These are phyloP conservation scores for Halcyon badia DNA, from an alignment of 2,797 vertebrate genomes.

Conservation along the genomic window DNA sequence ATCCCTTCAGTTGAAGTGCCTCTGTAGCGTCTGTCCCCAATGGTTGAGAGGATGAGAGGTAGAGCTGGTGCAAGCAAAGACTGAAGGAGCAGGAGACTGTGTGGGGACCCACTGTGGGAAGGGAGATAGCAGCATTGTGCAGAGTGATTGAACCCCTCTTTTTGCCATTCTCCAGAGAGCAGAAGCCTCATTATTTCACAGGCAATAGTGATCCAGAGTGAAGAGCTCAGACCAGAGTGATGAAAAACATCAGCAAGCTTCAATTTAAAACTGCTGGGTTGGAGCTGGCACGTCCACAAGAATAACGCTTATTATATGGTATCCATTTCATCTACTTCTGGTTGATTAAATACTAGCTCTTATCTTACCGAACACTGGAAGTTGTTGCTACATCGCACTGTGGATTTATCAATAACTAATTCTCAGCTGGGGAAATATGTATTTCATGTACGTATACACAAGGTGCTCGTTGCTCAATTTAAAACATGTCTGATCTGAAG, in stretches of 20 bases:
- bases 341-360: conserved; percentile 28
- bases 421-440: neutral
- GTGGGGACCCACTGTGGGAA: rapidly evolving
- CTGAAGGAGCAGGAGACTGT: neutral
- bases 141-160: neutral
- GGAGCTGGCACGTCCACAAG: conserved; percentile 27
- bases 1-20: neutral
- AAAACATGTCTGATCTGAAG: neutral
- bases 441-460: neutral
- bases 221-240: neutral
- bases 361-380: conserved; percentile 43
- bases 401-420: conserved; percentile 59
- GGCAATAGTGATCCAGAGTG: neutral
- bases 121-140: neutral
- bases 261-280: conserved; percentile 1
- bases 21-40: neutral
- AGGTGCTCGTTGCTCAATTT: conserved; percentile 35
- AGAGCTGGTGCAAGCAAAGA: neutral
- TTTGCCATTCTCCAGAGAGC: neutral
- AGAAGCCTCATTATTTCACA: neutral
- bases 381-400: conserved; percentile 5
- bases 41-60: neutral
- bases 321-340: neutral
- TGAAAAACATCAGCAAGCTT: neutral
- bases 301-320: neutral